Evolutionary conservation across 2,888 invertebrate genomes (phyloP).

Genomic region (Lacanobia wlatinum): DNA sequence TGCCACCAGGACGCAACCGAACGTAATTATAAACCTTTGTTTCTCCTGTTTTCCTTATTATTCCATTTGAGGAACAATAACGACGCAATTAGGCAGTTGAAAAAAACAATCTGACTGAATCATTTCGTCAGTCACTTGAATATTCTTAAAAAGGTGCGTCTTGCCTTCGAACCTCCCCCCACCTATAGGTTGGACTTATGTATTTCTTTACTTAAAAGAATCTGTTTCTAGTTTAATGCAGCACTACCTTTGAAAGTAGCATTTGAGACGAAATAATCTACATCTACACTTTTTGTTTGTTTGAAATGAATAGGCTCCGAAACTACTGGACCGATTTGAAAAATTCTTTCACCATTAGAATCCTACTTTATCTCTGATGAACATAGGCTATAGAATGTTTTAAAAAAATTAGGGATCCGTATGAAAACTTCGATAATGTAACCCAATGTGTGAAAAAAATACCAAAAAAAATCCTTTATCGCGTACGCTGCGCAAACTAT

Average conservation of each 20-base stretch:
- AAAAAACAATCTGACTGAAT: constrained; percentile 9
- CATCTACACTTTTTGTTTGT: no score
- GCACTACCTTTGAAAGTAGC: background rate
- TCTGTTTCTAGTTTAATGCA: background rate
- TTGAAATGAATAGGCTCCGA: no score
- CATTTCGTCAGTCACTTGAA: constrained; percentile 4
- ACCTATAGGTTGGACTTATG: no score
- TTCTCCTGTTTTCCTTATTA: constrained; percentile 42
- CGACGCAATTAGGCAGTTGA: constrained; percentile 25
- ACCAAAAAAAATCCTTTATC: no score
- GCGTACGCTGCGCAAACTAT: no score
- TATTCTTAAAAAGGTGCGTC: constrained; percentile 2
- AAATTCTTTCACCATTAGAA: no score
- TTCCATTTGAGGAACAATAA: constrained; percentile 43
- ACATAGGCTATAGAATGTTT: no score
- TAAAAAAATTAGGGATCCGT: no score
- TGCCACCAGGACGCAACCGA: constrained; percentile 63
- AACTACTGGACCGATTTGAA: no score
- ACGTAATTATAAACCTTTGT: constrained; percentile 68
- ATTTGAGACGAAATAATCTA: background rate
- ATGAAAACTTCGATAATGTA: no score
- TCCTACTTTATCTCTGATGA: no score
- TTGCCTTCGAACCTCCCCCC: background rate
- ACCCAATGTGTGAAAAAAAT: no score
- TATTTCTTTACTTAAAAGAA: background rate